Conservation (phyloP, 2,888 invertebrate genomes). For the Ochropleura leucogaster region DNA sequence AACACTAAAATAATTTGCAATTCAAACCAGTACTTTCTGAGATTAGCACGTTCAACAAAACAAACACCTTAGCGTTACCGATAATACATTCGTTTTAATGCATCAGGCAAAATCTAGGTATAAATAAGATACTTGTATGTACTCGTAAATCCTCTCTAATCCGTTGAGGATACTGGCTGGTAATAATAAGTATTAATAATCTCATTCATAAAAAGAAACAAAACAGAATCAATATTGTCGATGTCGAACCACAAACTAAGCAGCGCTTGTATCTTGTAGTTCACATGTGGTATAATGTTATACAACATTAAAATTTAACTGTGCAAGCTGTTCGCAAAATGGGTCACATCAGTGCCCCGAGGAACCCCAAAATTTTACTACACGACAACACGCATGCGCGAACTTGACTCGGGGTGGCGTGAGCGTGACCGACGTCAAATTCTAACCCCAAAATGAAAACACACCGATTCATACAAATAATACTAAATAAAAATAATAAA, state of each 20-base stretch:
- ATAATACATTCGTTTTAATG: background rate
- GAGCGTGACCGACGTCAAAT: conserved; percentile 34
- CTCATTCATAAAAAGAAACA: too few species aligned
- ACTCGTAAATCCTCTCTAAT: too few species aligned
- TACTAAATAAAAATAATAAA: background rate
- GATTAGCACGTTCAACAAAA: too few species aligned
- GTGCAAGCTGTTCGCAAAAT: background rate
- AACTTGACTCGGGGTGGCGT: conserved; percentile 59
- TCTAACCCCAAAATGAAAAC: conserved; percentile 50
- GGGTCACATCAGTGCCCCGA: conserved; percentile 38
- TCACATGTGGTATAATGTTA: background rate
- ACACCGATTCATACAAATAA: conserved; percentile 1
- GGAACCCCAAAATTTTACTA: conserved; percentile 55
- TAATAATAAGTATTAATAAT: too few species aligned
- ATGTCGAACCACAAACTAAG: too few species aligned
- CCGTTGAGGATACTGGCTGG: background rate
- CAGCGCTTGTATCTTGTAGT: too few species aligned
- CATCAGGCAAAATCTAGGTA: background rate
- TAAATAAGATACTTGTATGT: background rate
- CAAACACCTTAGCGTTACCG: too few species aligned
- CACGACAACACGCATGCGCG: conserved; percentile 72
- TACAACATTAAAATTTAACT: background rate
- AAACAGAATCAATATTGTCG: too few species aligned
- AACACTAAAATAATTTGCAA: too few species aligned
- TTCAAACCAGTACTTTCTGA: too few species aligned